phyloP scores from a whole-genome alignment of 2,797 vertebrate species.

The Sebastes reedi region DNA sequence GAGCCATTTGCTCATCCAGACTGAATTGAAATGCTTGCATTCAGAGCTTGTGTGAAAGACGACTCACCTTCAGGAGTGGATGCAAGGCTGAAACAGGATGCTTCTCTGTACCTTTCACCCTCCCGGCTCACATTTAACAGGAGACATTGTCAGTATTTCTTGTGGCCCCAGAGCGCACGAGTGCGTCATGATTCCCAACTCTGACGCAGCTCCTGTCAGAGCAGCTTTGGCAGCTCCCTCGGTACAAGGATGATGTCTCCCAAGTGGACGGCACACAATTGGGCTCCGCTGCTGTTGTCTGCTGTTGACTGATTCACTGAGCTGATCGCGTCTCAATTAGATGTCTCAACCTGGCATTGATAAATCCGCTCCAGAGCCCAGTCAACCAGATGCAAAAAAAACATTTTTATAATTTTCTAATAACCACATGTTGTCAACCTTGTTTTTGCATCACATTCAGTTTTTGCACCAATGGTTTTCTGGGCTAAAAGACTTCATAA shows the following conservation, averaged over 20 bases:
- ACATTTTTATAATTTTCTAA: not conserved
- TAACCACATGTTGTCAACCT: not conserved
- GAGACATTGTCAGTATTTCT: conserved; percentile 22
- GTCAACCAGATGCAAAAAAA: not conserved
- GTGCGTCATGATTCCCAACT: conserved; percentile 38
- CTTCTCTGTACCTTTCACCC: not conserved
- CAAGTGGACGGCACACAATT: conserved; percentile 26
- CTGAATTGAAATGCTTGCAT: not conserved
- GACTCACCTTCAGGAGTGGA: not conserved
- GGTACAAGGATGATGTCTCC: conserved; percentile 19
- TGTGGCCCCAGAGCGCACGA: conserved; percentile 3
- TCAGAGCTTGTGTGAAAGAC: not conserved
- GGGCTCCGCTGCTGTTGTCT: not conserved
- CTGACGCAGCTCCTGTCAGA: conserved; percentile 57
- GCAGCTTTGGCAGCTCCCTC: conserved; percentile 37
- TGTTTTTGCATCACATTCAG: not conserved
- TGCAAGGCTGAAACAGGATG: not conserved
- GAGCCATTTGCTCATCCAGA: not conserved
- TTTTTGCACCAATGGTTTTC: conserved; percentile 8
- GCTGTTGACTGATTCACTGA: conserved; percentile 9
- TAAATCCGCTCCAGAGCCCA: not conserved
- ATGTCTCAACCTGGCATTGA: conserved; percentile 10
- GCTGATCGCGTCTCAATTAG: conserved; percentile 2
- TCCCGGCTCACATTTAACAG: conserved; percentile 11
- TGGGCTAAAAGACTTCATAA: conserved; percentile 5